These are phyloP conservation scores for Alouatta palliata DNA, from an alignment of 2,113 vertebrate genomes.

Conservation along the genomic window DNA sequence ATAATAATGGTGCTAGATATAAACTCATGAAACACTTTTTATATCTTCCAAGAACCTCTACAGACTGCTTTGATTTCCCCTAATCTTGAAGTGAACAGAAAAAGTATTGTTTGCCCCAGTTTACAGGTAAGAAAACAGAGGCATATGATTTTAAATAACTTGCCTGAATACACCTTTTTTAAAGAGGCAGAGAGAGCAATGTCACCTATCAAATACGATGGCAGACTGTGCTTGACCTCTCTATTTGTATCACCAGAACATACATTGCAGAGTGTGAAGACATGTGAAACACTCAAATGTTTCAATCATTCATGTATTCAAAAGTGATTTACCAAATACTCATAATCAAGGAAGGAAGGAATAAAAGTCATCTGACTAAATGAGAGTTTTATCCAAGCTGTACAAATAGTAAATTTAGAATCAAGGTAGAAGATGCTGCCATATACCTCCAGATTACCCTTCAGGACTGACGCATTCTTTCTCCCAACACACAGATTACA, in stretches of 20 bases:
- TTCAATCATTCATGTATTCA: not conserved
- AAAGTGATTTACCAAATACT: not conserved
- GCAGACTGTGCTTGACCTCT: not conserved
- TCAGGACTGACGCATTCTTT: not conserved
- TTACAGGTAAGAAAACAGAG: not conserved
- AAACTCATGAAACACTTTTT: conserved; percentile 18
- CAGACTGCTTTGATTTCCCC: not conserved
- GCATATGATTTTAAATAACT: not conserved
- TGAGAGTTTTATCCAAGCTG: not conserved
- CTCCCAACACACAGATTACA: not conserved
- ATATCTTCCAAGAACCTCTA: not conserved
- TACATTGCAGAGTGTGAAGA: not conserved
- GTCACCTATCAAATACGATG: not conserved
- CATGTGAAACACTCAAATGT: not conserved
- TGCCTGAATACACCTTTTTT: not conserved
- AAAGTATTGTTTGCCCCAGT: not conserved
- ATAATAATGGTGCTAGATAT: not conserved
- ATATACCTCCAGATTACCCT: not conserved
- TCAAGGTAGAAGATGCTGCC: not conserved
- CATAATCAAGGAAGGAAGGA: not conserved
- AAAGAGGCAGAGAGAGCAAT: not conserved
- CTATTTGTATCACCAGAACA: not conserved
- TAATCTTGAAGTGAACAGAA: not conserved
- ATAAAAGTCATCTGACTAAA: not conserved
- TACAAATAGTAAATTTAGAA: not conserved